Evolutionary conservation across 2,113 vertebrate species (phyloP).

Genomic region (Otolemur garnettii): DNA sequence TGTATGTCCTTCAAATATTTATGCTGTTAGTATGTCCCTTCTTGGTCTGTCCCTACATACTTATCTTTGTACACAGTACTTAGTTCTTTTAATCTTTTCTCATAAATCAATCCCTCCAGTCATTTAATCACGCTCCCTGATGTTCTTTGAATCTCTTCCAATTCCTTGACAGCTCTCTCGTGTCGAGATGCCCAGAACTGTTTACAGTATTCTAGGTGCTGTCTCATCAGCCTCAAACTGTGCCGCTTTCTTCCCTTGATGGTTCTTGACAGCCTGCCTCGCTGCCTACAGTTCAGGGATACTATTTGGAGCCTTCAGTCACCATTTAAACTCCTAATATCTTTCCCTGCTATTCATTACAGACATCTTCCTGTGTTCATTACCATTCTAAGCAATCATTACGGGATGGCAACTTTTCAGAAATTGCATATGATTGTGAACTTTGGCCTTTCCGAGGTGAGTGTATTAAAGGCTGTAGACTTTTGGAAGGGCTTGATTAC

Average conservation of each 20-base stretch:
- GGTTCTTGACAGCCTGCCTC: conserved; percentile 67
- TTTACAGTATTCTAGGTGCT: conserved; percentile 83
- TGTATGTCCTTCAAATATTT: conserved; percentile 72
- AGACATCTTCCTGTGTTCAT: not conserved
- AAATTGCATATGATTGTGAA: not conserved
- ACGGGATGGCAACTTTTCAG: not conserved
- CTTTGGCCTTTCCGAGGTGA: not conserved
- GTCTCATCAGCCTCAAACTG: conserved; percentile 78
- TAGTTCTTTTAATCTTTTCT: conserved; percentile 84
- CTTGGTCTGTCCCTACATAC: not conserved
- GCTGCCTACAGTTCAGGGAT: conserved; percentile 28
- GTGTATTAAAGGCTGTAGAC: not conserved
- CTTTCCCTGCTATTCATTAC: not conserved
- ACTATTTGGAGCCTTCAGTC: not conserved
- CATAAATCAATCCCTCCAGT: conserved; percentile 86
- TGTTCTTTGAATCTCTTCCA: conserved; percentile 86
- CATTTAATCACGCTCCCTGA: conserved; percentile 85
- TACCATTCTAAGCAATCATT: not conserved
- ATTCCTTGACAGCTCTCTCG: conserved; percentile 85
- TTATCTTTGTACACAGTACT: conserved; percentile 65
- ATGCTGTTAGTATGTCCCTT: conserved; percentile 55
- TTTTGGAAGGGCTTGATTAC: not conserved
- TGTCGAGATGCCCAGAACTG: conserved; percentile 84
- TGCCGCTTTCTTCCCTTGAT: conserved; percentile 62
- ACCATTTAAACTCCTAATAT: conserved; percentile 14